A percentile compares a stretch with the other conserved stretches of the same genome.
Conservation (phyloP, 1,140 invertebrate species). For the Himalopsyche phryganea region DNA sequence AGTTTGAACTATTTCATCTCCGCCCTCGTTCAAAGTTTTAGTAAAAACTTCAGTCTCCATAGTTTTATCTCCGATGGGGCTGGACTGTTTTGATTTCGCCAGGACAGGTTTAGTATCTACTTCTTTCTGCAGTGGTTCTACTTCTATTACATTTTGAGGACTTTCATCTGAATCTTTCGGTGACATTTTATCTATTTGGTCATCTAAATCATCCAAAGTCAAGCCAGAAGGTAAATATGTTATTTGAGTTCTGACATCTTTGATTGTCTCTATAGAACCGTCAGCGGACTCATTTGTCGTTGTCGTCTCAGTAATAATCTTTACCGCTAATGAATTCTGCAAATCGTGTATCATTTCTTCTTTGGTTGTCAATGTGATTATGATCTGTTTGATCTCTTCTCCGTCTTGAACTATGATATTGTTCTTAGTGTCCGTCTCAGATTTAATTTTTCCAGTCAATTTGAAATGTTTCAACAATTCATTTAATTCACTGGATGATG, state of each 20-base stretch:
- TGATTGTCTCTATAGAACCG: constrained; percentile 48
- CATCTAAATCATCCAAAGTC: constrained; percentile 46
- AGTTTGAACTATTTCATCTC: constrained; percentile 48
- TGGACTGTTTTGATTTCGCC: constrained; percentile 35
- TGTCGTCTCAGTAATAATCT: constrained; percentile 50
- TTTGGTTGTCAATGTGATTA: constrained; percentile 46
- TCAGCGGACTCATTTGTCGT: constrained; percentile 46
- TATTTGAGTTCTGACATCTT: constrained; percentile 52
- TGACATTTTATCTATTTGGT: constrained; percentile 38
- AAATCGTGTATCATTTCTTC: constrained; percentile 47
- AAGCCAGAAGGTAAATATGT: constrained; percentile 49
- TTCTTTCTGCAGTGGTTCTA: not conserved
- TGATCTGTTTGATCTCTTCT: constrained; percentile 44
- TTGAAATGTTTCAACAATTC: constrained; percentile 43
- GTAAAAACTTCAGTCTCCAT: constrained; percentile 51
- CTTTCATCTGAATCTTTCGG: constrained; percentile 34
- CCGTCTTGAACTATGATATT: constrained; percentile 40
- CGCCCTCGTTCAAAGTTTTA: constrained; percentile 48
- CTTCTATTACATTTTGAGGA: constrained; percentile 9
- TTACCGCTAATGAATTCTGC: constrained; percentile 46
- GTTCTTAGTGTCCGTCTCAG: constrained; percentile 44
- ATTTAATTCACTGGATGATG: constrained; percentile 47
- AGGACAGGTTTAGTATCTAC: constrained; percentile 38
- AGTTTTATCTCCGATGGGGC: constrained; percentile 49
- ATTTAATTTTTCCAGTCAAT: constrained; percentile 47